A percentile compares a stretch with the other conserved stretches of the same genome.
These are phyloP conservation scores for Epinephelus coioides DNA, from an alignment of 2,797 vertebrate species.

Conservation along the genomic window DNA sequence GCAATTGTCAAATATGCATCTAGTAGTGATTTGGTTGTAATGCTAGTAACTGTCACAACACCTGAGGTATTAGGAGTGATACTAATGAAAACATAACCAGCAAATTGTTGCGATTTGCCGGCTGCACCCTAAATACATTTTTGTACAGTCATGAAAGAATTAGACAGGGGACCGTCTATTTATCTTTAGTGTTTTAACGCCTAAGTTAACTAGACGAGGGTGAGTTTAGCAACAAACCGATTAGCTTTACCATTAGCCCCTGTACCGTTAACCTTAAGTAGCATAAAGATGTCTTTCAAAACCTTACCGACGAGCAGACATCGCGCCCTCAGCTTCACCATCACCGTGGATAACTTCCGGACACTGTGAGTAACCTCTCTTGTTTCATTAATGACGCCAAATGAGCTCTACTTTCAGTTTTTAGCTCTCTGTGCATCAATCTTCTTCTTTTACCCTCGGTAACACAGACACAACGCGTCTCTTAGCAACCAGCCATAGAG, in stretches of 20 bases:
- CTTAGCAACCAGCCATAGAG: conserved; percentile 75
- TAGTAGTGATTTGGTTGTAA: too few species aligned
- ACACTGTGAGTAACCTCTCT: neutral
- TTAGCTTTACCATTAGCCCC: conserved; percentile 64
- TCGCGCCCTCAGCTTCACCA: conserved; percentile 87
- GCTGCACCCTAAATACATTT: neutral
- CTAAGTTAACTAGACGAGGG: neutral
- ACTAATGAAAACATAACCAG: neutral
- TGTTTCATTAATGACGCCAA: neutral
- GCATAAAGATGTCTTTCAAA: neutral
- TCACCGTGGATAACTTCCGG: conserved; percentile 23
- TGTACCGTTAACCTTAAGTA: neutral
- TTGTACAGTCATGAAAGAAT: neutral
- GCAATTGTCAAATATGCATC: neutral
- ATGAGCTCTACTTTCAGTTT: neutral
- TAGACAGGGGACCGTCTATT: accelerated
- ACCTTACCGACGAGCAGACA: conserved; percentile 85
- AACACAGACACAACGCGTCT: conserved; percentile 70
- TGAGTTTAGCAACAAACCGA: neutral
- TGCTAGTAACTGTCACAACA: too few species aligned
- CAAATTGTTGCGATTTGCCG: neutral
- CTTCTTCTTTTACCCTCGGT: conserved; percentile 34
- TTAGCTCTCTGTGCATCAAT: neutral
- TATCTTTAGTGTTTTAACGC: neutral
- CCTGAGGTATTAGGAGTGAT: neutral